Conservation (phyloP, 2,113 vertebrate species). For the Malurus elegans region DNA sequence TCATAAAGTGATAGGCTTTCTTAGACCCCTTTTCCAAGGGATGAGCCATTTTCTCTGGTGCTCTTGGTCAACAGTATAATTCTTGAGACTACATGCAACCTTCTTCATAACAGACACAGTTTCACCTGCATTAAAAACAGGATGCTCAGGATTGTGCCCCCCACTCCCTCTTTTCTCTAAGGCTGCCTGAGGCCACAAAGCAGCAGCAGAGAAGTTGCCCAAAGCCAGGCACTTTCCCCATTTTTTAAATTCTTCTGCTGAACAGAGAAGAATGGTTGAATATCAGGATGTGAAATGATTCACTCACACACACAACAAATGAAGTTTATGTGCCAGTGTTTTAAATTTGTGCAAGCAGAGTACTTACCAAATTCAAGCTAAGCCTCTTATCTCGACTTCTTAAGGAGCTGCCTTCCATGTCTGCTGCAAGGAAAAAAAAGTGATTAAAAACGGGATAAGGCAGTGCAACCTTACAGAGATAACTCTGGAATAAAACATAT, state of each 20-base stretch:
- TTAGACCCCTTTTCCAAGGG: not conserved
- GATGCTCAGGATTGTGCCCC: not conserved
- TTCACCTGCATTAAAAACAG: not conserved
- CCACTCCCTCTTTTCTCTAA: not conserved
- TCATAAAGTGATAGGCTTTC: not conserved
- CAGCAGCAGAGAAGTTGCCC: not conserved
- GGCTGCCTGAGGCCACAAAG: not conserved
- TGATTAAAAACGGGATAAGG: slow-evolving; percentile 19
- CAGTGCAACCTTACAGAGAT: not conserved
- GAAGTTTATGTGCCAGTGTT: not conserved
- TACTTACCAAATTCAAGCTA: slow-evolving; percentile 92
- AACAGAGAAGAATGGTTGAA: not conserved
- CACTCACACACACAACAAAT: not conserved
- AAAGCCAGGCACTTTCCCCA: not conserved
- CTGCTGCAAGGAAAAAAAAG: slow-evolving; percentile 71
- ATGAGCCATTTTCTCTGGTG: not conserved
- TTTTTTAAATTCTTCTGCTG: not conserved
- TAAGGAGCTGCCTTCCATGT: slow-evolving; percentile 75
- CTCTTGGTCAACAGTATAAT: not conserved
- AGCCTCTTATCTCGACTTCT: slow-evolving; percentile 85
- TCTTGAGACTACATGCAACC: not conserved
- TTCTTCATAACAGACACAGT: not conserved
- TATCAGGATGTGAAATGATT: not conserved
- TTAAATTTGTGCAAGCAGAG: not conserved
- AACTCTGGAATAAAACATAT: not conserved